phyloP scores from a whole-genome alignment of 2,113 vertebrate genomes.

The Pelmatolapia mariae region DNA sequence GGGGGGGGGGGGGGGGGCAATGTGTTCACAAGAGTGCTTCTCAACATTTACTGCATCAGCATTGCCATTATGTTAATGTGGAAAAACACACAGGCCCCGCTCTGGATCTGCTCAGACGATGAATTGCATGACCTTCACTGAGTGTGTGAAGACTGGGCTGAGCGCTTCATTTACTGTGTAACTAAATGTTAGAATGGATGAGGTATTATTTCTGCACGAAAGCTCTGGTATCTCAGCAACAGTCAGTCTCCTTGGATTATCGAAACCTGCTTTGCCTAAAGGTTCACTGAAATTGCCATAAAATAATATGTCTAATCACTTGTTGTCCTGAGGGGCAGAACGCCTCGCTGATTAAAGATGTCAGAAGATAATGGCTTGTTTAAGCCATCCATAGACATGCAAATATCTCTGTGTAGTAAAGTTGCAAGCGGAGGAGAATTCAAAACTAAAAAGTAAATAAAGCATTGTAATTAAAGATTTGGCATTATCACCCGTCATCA shows the following conservation, averaged over 20 bases:
- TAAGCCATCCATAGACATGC: not conserved
- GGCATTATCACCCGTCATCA: conserved; percentile 50
- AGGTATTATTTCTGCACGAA: not conserved
- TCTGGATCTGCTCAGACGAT: not conserved
- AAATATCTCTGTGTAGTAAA: not conserved
- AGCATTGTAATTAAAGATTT: not conserved
- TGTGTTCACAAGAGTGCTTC: not conserved
- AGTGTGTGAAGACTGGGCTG: not conserved
- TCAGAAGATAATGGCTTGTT: conserved; percentile 14
- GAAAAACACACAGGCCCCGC: not conserved
- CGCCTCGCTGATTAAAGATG: not conserved
- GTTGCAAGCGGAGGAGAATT: not conserved
- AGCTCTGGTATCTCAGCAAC: conserved; percentile 12
- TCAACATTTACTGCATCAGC: conserved; percentile 12
- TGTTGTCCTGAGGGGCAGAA: not conserved
- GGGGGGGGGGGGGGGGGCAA: not conserved
- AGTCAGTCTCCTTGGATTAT: not conserved
- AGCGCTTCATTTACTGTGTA: conserved; percentile 20
- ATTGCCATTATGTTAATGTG: not conserved
- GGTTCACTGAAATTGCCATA: not conserved
- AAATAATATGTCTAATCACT: conserved; percentile 14
- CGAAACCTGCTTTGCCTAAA: not conserved
- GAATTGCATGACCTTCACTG: conserved; percentile 13
- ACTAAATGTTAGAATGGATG: conserved; percentile 1
- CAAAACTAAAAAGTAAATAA: not conserved